Conservation (phyloP, 2,113 vertebrate genomes). For the Daubentonia madagascariensis region DNA sequence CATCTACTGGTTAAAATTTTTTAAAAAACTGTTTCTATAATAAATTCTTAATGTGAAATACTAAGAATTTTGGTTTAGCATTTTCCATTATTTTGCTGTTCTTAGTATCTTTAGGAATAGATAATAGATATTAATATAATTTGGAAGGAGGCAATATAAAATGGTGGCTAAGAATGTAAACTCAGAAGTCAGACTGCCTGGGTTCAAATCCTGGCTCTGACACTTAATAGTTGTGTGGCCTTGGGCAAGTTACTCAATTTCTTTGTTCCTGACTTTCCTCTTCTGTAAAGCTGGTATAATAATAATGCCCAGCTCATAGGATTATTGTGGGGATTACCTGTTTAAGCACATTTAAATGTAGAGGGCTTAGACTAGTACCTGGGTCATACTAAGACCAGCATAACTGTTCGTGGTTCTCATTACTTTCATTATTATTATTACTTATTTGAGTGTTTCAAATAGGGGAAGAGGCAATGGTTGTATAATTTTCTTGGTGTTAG, state of each 20-base stretch:
- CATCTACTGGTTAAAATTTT: constrained; percentile 45
- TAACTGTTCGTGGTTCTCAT: no score
- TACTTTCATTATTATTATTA: neutral
- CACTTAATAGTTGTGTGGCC: neutral
- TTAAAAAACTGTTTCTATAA: neutral
- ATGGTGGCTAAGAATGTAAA: neutral
- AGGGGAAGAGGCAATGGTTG: neutral
- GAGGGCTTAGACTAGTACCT: neutral
- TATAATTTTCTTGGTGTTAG: neutral
- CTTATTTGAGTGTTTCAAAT: neutral
- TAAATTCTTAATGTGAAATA: constrained; percentile 37
- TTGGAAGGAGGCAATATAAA: neutral
- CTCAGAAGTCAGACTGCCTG: neutral
- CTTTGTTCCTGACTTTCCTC: neutral
- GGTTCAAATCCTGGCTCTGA: neutral
- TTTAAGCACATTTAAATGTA: no score
- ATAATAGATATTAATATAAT: neutral
- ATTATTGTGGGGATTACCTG: neutral
- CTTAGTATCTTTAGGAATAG: neutral
- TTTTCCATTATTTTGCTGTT: neutral
- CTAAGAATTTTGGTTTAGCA: neutral
- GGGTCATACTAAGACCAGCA: fast-evolving
- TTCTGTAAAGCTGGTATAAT: neutral
- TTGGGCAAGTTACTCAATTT: no score
- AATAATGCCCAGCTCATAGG: neutral